A percentile compares a stretch with the other conserved stretches of the same genome.
These are phyloP conservation scores for Hyaena hyaena DNA, from an alignment of 2,113 vertebrate genomes.

Conservation along the genomic window DNA sequence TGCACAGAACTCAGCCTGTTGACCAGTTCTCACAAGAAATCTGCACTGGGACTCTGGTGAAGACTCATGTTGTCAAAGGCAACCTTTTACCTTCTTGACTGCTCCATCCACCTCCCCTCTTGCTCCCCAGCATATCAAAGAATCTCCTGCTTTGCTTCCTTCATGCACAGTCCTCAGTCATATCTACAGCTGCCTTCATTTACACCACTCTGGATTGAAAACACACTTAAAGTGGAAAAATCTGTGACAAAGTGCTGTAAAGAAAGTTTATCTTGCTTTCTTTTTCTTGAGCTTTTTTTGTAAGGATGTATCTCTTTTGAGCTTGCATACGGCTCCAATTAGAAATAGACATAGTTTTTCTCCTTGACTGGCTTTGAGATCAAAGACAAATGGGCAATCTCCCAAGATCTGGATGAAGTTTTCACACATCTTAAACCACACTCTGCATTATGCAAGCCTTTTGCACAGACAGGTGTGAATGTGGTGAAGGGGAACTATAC, in stretches of 20 bases:
- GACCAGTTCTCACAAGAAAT: background rate
- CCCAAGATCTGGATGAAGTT: background rate
- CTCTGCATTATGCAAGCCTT: background rate
- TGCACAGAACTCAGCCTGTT: background rate
- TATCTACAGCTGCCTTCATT: background rate
- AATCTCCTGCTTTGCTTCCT: background rate
- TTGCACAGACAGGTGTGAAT: slow-evolving; percentile 19
- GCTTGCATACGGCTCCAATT: background rate
- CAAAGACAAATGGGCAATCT: background rate
- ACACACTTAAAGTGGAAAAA: background rate
- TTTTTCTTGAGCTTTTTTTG: background rate
- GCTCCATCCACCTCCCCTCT: rapidly evolving
- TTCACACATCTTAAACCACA: background rate
- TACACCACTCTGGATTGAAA: background rate
- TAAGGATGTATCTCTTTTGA: background rate
- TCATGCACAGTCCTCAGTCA: background rate
- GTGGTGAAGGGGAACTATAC: background rate
- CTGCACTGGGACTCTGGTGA: background rate
- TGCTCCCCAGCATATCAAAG: background rate
- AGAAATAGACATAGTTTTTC: slow-evolving; percentile 16
- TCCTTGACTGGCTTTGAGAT: background rate
- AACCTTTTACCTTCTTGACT: background rate
- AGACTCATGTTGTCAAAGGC: background rate
- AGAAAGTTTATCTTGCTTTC: background rate
- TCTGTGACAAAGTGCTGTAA: background rate